Conservation (phyloP, 2,113 vertebrate genomes). For the Amphilophus citrinellus region DNA sequence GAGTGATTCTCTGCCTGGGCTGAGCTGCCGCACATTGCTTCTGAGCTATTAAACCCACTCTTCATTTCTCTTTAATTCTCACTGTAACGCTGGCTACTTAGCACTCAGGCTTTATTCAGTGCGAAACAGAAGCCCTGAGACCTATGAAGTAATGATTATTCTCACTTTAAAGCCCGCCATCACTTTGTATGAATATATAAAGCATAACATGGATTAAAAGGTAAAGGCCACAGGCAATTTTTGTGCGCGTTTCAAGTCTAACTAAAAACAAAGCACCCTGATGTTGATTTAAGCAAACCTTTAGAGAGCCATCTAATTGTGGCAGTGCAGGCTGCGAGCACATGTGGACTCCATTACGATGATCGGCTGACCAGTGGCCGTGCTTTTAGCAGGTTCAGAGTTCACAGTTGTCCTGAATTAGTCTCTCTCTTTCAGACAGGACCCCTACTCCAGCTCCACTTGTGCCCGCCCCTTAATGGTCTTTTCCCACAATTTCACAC, state of each 20-base stretch:
- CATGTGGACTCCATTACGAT: conserved; percentile 90
- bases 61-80: conserved; percentile 58
- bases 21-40: conserved; percentile 31
- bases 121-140: conserved; percentile 49
- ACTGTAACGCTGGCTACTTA: conserved; percentile 51
- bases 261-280: conserved; percentile 57
- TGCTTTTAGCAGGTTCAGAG: conserved; percentile 90
- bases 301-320: conserved; percentile 79
- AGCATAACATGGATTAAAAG: conserved; percentile 59
- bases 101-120: conserved; percentile 48
- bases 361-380: conserved; percentile 88
- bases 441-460: conserved; percentile 87
- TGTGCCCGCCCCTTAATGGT: conserved; percentile 93
- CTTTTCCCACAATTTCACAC: conserved; percentile 93
- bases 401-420: conserved; percentile 99
- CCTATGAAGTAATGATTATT: conserved; percentile 46
- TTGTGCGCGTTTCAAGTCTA: conserved; percentile 44
- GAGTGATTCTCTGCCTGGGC: conserved; percentile 52
- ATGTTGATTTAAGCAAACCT: conserved; percentile 81
- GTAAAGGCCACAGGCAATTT: conserved; percentile 62
- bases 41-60: conserved; percentile 49
- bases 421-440: conserved; percentile 85
- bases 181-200: conserved; percentile 61
- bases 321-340: conserved; percentile 78
- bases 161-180: conserved; percentile 48